These are phyloP conservation scores for Hycleus phaleratus DNA, from an alignment of 1,140 invertebrate genomes.

Conservation along the genomic window DNA sequence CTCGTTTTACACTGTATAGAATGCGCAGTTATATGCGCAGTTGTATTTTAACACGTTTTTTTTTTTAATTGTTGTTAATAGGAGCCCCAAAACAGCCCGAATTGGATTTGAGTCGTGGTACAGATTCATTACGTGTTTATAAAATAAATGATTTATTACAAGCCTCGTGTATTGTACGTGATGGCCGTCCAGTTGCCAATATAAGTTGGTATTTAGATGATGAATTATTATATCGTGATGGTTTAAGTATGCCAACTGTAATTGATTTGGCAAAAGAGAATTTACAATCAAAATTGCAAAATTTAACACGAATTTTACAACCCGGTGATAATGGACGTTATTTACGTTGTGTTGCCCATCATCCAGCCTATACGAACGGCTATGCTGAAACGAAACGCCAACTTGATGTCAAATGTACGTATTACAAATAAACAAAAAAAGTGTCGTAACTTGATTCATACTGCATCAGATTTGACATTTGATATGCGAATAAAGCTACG, in stretches of 20 bases:
- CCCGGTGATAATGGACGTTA: constrained; percentile 57
- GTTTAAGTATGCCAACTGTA: constrained; percentile 46
- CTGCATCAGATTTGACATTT: no score
- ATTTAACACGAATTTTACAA: constrained; percentile 51
- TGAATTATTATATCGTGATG: constrained; percentile 47
- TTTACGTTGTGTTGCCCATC: constrained; percentile 56
- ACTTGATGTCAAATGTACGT: constrained; percentile 57
- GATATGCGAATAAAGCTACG: no score
- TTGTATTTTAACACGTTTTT: no score
- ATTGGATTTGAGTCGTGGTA: constrained; percentile 46
- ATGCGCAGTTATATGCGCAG: no score
- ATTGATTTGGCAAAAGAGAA: constrained; percentile 42
- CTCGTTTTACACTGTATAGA: no score
- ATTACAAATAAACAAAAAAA: not conserved
- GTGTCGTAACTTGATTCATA: not conserved
- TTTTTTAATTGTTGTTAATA: constrained; percentile 25
- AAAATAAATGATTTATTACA: constrained; percentile 52
- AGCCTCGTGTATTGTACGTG: constrained; percentile 56
- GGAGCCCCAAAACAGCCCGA: constrained; percentile 52
- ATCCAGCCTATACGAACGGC: constrained; percentile 48
- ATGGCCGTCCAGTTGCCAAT: constrained; percentile 62
- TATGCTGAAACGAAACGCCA: constrained; percentile 44
- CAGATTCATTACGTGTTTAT: constrained; percentile 41
- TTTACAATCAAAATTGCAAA: constrained; percentile 52
- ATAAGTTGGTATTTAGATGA: constrained; percentile 63